Conservation (phyloP, 2,797 vertebrate species). For the Diplodus sargus region DNA sequence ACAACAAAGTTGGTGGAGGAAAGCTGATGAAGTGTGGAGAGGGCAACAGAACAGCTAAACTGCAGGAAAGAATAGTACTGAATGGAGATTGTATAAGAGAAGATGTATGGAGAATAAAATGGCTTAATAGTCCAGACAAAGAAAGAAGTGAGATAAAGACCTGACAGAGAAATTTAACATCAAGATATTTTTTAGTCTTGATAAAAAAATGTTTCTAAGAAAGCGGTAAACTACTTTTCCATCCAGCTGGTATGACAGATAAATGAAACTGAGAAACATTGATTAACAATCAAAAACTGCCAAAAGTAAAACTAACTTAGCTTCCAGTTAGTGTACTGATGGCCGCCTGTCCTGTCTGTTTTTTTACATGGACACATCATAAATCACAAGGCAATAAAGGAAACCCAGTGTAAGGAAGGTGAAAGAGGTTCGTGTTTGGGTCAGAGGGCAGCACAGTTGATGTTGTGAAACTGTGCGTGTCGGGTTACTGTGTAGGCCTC, state of each 20-base stretch:
- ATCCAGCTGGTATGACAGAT: background rate
- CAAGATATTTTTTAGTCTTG: background rate
- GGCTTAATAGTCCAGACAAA: background rate
- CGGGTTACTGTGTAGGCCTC: slow-evolving; percentile 62
- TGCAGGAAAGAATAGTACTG: background rate
- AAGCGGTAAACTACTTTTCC: background rate
- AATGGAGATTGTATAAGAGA: background rate
- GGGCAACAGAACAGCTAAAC: slow-evolving; percentile 12
- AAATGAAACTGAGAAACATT: no score
- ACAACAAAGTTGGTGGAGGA: slow-evolving; percentile 11
- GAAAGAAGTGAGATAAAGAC: background rate
- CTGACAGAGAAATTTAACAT: background rate
- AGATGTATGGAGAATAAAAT: background rate
- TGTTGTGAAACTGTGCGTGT: slow-evolving; percentile 74
- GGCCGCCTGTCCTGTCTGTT: background rate
- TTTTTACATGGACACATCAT: background rate
- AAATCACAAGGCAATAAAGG: slow-evolving; percentile 2
- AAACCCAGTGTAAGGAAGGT: slow-evolving; percentile 10
- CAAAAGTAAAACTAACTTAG: background rate
- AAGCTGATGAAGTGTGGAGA: background rate
- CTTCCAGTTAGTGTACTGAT: background rate
- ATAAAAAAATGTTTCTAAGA: background rate
- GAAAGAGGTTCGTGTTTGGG: slow-evolving; percentile 11
- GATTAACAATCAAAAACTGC: no score
- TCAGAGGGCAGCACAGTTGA: slow-evolving; percentile 39